Base-by-base conservation (phyloP, 2,797 vertebrate species). In the Anabacerthia variegaticeps region DNA sequence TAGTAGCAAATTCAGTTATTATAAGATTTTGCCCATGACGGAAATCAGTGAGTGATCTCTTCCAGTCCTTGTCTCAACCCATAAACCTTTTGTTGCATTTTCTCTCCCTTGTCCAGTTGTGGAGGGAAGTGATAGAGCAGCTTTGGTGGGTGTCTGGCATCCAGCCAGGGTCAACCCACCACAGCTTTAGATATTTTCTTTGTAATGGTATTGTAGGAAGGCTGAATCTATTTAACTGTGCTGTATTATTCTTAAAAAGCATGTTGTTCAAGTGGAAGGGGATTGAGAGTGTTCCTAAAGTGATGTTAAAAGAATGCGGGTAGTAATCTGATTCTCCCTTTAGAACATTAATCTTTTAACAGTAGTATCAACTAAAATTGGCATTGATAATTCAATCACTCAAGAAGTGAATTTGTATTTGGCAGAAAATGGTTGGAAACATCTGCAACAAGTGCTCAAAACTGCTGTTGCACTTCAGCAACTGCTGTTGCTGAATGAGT, bases 321-420 rank as follows among this genome's bases (percentile, higher is more conserved):
- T 56, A 74, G 91, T 83, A 91, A 84, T 81, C 46, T 78, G 58
- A 83, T 73, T 92, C 66, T 91, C 26, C 26, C 48, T 72, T 67
- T 85, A 92, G 74, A 67, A 68, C 77, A 84, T 93, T 59, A 92
- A 84, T 92, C 59, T 93, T 94, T 94, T 78, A 95, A 90, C 51
- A 91, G 54, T 55, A 54, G 10, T 81, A 79, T 92, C 84, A 94
- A 69, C 87, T 92, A 81, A 94, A 79, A 85, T 43, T 88, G 73
- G 65, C 73, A 85, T 30, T 83, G 84, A 95, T 93, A 91, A 94
- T 95, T 93, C 58, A 83, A 61, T 92, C 89, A 83, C 54, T 93
- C 32, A 48, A 61, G 65, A 74, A 72, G 46, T 19, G 43, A 62
- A 88, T 93, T 92, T 96, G 58, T 76, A 83, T 89, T 96, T 92